Base-by-base conservation (phyloP, 2,797 vertebrate species). In the Vipera ursinii region DNA sequence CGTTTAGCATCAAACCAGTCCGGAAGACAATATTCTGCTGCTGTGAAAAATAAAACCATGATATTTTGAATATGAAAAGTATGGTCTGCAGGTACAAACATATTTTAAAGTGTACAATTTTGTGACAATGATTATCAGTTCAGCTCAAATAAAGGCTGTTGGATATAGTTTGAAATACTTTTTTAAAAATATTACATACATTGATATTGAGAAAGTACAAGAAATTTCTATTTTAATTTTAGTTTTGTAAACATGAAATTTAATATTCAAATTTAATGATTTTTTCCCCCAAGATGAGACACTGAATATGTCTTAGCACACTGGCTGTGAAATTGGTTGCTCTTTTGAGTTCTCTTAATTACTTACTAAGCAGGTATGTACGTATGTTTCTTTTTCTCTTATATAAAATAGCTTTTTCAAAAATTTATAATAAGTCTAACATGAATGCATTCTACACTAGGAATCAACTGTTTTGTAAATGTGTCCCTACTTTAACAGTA, bases 1-100 rank as follows among this genome's bases (percentile, higher is more conserved):
- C 98, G 98, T 93, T 98, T 98, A 2, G 98, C 98, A 93, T 99
- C 98, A 92, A 96, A 97, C 57, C 97, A 96, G 95, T 98, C 98
- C 38, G 98, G 98, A 89, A 92, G 95, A 93, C 94, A 93, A 93
- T 91, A 95, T 94, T 97, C 97, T 96, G 95, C 97, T 97, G 92
- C 92, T 97, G 87, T 90, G 94, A 96, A 91, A 96, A 3, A 96
- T 1, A 91, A 8, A 90, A 93, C 95, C 91, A 59, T 0, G 8
- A 96, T 14, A 13, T 94, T 85, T 93, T 92, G 86, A 89, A 93
- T 48, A 95, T 93, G 90, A 95, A 24, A 91, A 4, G 12, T 61
- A 28, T 53, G 28, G 1, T 48, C 55, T 63, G 5, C 3, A 63
- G 38, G 8, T 8, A 56, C 32, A 20, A 57, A 26, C 44, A 22